Evolutionary conservation across 2,113 vertebrate species (phyloP).

Genomic region (Bos taurus): ARS-UCD2.0 NC_037337.1:101949001-101949500

Average conservation of each 20-base stretch:
- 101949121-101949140: constrained; percentile 36
- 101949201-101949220: constrained; percentile 54
- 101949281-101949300: neutral
- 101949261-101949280: neutral
- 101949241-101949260: neutral
- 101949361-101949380: neutral
- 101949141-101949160: constrained; percentile 43
- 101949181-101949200: constrained; percentile 62
- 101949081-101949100: constrained; percentile 65
- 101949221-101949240: constrained; percentile 30
- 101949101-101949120: constrained; percentile 69
- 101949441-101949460: neutral
- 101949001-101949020: constrained; percentile 57
- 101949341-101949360: neutral
- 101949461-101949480: neutral
- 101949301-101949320: neutral
- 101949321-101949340: neutral
- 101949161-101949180: constrained; percentile 29
- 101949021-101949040: neutral
- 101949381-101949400: neutral
- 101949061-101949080: constrained; percentile 67
- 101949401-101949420: neutral
- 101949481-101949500: neutral
- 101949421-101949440: neutral
- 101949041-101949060: constrained; percentile 51